These are phyloP conservation scores for Gnatocerus cornutus DNA, from an alignment of 2,888 invertebrate species.

Conservation along the genomic window DNA sequence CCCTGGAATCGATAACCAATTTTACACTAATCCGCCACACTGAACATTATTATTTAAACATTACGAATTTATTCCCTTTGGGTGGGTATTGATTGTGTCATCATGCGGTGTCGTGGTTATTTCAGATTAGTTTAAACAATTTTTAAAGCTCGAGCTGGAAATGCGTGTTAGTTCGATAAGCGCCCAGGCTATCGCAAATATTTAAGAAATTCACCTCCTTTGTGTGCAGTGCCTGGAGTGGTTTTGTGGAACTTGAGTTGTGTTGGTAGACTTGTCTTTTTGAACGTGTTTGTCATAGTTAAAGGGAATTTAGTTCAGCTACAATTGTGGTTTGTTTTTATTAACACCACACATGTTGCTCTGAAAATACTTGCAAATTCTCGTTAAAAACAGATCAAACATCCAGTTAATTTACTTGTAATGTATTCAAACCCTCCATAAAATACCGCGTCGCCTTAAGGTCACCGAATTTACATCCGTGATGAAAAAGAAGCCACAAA, in stretches of 20 bases:
- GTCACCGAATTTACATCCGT: too few relatives aligned
- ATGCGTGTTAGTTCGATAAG: too few relatives aligned
- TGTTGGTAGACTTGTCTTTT: too few relatives aligned
- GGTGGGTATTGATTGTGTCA: background rate
- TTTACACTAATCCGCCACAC: conserved; percentile 19
- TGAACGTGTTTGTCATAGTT: too few relatives aligned
- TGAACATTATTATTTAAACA: conserved; percentile 21
- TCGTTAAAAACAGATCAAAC: background rate
- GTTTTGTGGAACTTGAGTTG: too few relatives aligned
- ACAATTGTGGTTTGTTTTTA: background rate
- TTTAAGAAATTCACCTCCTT: conserved; percentile 3
- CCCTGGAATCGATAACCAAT: conserved; percentile 75
- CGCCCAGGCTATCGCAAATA: background rate
- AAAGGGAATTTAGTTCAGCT: too few relatives aligned
- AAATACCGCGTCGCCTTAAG: too few relatives aligned
- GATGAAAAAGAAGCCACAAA: too few relatives aligned
- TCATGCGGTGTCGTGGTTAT: background rate
- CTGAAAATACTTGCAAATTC: background rate
- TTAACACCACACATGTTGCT: conserved; percentile 1
- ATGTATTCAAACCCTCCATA: too few relatives aligned
- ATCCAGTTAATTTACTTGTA: background rate
- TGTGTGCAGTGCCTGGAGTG: too few relatives aligned
- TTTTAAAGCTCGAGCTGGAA: background rate
- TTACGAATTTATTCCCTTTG: conserved; percentile 5
- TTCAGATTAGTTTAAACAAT: background rate